Base-by-base conservation (phyloP, 2,797 vertebrate species). In the Anguilla marmorata region DNA sequence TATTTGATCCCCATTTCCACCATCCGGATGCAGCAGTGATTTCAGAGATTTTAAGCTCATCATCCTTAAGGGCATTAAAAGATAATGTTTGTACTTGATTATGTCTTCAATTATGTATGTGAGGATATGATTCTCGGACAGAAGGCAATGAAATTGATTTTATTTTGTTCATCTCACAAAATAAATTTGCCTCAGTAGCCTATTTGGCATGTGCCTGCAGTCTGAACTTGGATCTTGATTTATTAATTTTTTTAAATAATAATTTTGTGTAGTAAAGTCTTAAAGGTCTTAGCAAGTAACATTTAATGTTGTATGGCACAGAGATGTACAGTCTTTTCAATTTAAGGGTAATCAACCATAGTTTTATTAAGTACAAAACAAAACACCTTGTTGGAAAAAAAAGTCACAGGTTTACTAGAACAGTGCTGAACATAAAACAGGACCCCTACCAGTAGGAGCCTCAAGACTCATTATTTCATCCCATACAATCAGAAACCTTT, bases 341-440 rank as follows among this genome's bases (percentile, higher is more conserved):
- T 45, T 56, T 54, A n/a, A 60, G 76, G 85, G 30, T 12, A 76
- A 79, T 69, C 21, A 84, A 86, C 74, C 19, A 86, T 54, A 83
- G 56, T 85, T 88, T 69, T 45, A 88, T 80, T 88, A 72, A 37
- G 84, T 74, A 88, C 11, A 74, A 74, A 56, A 72, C 41, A 82
- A 54, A 54, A 58, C 66, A 85, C 54, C 3, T 54, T 41, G 14
- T 30, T 3, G 33, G 33, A 3, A 45, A 41, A 63, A 24, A 41
- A 58, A 60, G 54, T 82, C 33, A 86, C 58, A 63, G 2, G 21
- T 86, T 86, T 48, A 87, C 24, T 33, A 76, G 52, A 74, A 86
- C 85, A 86, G 41, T 82, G 79, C 79, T 41, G 60, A 88, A 69
- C 37, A 86, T 69, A 86, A 76, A 69, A 33, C 2, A 76, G 16